Conservation (phyloP, 2,888 invertebrate species). For the Euspilapteryx auroguttella region DNA sequence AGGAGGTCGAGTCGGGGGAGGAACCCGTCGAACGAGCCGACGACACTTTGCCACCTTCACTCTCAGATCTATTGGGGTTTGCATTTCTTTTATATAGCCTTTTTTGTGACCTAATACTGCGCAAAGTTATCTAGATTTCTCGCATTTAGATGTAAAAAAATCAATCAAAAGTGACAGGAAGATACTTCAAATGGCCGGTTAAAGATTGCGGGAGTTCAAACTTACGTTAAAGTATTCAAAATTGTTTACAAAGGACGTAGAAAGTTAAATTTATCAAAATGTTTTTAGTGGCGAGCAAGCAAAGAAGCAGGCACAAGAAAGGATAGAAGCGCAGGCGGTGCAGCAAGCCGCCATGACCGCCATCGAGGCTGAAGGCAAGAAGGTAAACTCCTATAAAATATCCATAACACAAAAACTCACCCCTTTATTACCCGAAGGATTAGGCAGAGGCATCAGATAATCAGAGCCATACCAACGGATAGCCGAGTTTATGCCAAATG, state of each 20-base stretch:
- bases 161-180: too few species aligned
- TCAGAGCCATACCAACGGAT: too few species aligned
- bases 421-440: too few species aligned
- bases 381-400: conserved; percentile 24
- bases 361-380: conserved; percentile 81
- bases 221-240: too few species aligned
- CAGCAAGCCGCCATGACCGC: conserved; percentile 91
- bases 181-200: too few species aligned
- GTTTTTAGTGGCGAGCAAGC: conserved; percentile 76
- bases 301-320: conserved; percentile 76
- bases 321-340: conserved; percentile 81
- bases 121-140: too few species aligned
- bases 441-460: too few species aligned
- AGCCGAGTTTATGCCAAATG: too few species aligned
- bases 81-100: too few species aligned
- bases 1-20: conserved; percentile 72
- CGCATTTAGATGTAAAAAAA: too few species aligned
- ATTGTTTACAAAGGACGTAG: not conserved
- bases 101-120: too few species aligned
- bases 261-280: not conserved
- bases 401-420: not conserved
- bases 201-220: too few species aligned
- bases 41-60: conserved; percentile 63
- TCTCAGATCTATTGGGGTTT: conserved; percentile 78
- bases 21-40: conserved; percentile 29